These are phyloP conservation scores for Anarrhichthys ocellatus DNA, from an alignment of 2,113 vertebrate genomes.

Conservation along the genomic window DNA sequence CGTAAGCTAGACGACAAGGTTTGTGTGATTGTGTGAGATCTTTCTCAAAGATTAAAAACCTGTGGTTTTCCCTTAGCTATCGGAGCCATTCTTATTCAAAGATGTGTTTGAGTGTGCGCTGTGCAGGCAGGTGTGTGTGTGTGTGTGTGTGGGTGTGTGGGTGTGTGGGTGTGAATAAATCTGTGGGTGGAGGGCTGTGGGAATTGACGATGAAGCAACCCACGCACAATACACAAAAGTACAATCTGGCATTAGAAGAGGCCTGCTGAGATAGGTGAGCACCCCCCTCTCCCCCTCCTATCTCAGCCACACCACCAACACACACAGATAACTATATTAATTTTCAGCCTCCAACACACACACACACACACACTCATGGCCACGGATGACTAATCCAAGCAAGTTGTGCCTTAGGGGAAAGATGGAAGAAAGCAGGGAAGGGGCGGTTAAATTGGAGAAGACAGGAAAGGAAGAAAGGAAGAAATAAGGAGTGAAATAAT, in stretches of 20 bases:
- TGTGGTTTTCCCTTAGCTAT: slow-evolving; percentile 20
- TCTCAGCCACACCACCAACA: slow-evolving; percentile 42
- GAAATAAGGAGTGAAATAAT: slow-evolving; percentile 48
- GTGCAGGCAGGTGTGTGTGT: slow-evolving; percentile 9
- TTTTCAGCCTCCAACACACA: slow-evolving; percentile 53
- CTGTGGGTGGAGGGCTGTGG: slow-evolving; percentile 33
- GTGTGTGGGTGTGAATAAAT: slow-evolving; percentile 5
- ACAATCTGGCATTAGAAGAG: slow-evolving; percentile 55
- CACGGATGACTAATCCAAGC: slow-evolving; percentile 77
- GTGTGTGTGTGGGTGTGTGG: slow-evolving; percentile 24
- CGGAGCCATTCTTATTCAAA: slow-evolving; percentile 24
- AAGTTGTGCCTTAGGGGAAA: slow-evolving; percentile 65
- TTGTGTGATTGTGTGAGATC: slow-evolving; percentile 26
- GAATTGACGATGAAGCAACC: slow-evolving; percentile 46
- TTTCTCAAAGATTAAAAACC: background rate
- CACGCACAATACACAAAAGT: slow-evolving; percentile 50
- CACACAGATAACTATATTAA: slow-evolving; percentile 76
- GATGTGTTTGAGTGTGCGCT: slow-evolving; percentile 7
- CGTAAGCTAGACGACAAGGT: slow-evolving; percentile 99
- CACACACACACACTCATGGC: slow-evolving; percentile 18
- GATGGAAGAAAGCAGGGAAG: slow-evolving; percentile 50
- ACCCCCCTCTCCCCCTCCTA: slow-evolving; percentile 33
- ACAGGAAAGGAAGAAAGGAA: slow-evolving; percentile 44
- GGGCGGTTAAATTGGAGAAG: slow-evolving; percentile 52
- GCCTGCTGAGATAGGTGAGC: slow-evolving; percentile 55